A percentile compares a stretch with the other conserved stretches of the same genome.
These are phyloP conservation scores for Oncorhynchus keta DNA, from an alignment of 2,113 vertebrate genomes.

Conservation along the genomic window DNA sequence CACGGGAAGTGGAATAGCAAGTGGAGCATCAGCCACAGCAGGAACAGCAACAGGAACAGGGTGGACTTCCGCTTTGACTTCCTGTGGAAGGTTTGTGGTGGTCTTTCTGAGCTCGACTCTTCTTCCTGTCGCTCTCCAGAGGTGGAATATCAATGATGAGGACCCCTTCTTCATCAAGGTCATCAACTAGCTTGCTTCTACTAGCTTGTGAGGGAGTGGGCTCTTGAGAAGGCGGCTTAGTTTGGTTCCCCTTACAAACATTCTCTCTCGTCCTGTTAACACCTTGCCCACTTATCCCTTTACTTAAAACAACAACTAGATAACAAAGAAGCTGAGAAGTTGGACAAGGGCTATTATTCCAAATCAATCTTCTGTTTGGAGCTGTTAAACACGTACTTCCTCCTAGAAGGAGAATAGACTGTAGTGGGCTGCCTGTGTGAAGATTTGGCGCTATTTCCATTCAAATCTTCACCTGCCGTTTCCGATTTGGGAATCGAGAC, in stretches of 20 bases:
- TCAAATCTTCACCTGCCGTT: slow-evolving; percentile 28
- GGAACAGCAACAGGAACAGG: background rate
- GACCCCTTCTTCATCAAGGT: slow-evolving; percentile 63
- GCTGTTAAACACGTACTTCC: slow-evolving; percentile 70
- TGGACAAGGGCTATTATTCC: slow-evolving; percentile 77
- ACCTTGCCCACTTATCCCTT: slow-evolving; percentile 20
- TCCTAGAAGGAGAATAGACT: background rate
- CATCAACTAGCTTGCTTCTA: slow-evolving; percentile 29
- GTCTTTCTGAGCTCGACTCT: slow-evolving; percentile 19
- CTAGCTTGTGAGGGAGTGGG: too few relatives aligned
- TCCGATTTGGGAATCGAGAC: slow-evolving; percentile 6
- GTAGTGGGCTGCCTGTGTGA: slow-evolving; percentile 11
- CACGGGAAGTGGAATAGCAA: background rate
- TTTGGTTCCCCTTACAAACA: background rate
- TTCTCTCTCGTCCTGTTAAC: slow-evolving; percentile 24
- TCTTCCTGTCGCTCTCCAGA: slow-evolving; percentile 43
- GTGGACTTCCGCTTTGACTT: background rate
- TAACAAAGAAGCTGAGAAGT: slow-evolving; percentile 69
- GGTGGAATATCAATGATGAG: slow-evolving; percentile 72
- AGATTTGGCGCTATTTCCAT: slow-evolving; percentile 9
- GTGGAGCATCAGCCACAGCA: slow-evolving; percentile 3
- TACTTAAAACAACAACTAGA: slow-evolving; percentile 50
- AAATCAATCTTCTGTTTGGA: slow-evolving; percentile 71
- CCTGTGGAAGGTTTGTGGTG: background rate
- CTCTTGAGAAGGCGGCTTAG: slow-evolving; percentile 1